phyloP scores from a whole-genome alignment of 2,888 invertebrate species.

The Drosophila meridiana region DNA sequence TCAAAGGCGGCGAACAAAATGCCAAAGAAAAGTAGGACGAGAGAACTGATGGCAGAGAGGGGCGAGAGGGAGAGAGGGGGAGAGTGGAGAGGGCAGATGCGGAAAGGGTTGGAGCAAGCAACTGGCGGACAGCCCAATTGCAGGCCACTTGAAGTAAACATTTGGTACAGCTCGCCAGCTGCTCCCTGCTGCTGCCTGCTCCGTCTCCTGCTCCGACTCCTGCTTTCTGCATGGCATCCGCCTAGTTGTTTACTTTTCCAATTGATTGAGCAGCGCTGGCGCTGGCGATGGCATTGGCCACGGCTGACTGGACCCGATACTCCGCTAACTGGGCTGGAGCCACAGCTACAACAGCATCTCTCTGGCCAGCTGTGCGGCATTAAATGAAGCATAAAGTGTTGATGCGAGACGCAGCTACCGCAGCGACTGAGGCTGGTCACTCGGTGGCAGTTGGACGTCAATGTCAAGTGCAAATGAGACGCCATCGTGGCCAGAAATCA shows the following conservation, averaged over 20 bases:
- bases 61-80: too few species aligned
- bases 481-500: constrained; percentile 41
- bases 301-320: constrained; percentile 35
- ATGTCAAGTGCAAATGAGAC: constrained; percentile 70
- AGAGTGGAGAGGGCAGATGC: neutral
- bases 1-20: constrained; percentile 36
- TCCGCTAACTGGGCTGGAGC: constrained; percentile 20
- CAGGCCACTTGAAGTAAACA: constrained; percentile 42
- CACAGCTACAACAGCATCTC: constrained; percentile 16
- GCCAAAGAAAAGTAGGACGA: constrained; percentile 28
- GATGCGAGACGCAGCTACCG: constrained; percentile 53
- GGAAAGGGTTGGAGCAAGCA: constrained; percentile 22
- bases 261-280: constrained; percentile 65
- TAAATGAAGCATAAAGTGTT: constrained; percentile 75
- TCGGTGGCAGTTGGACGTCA: constrained; percentile 44
- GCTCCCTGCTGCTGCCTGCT: neutral
- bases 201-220: neutral
- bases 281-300: constrained; percentile 22
- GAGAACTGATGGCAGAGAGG: neutral
- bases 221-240: constrained; percentile 22
- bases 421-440: constrained; percentile 14
- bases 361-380: constrained; percentile 51
- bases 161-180: constrained; percentile 41
- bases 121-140: constrained; percentile 24
- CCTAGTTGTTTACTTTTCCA: constrained; percentile 73